A percentile compares a stretch with the other conserved stretches of the same genome.
phyloP scores from a whole-genome alignment of 2,113 vertebrate genomes.

The Tinamus guttatus region DNA sequence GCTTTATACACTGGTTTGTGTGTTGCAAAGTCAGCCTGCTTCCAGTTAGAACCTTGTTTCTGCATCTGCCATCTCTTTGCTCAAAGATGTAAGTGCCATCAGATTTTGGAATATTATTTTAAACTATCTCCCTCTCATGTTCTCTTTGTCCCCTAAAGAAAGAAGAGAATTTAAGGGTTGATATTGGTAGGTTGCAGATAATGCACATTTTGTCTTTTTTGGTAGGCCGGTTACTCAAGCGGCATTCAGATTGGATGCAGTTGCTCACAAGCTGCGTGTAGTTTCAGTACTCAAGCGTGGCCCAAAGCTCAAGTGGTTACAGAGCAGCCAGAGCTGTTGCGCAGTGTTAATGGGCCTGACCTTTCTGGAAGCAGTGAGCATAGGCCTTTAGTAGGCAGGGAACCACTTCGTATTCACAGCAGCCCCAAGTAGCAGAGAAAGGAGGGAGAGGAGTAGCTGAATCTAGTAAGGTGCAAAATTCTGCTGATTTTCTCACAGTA shows the following conservation, averaged over 20 bases:
- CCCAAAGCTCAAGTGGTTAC: background rate
- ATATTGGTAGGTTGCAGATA: background rate
- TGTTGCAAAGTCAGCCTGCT: background rate
- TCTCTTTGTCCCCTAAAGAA: background rate
- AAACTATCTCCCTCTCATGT: background rate
- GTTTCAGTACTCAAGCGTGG: background rate
- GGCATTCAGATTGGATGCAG: background rate
- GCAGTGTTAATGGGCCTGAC: background rate
- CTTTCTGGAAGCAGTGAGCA: background rate
- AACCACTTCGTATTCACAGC: background rate
- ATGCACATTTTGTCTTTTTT: background rate
- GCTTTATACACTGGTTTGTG: background rate
- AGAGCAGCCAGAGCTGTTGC: background rate
- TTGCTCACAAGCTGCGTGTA: background rate
- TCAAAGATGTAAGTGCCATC: background rate
- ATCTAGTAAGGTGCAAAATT: background rate
- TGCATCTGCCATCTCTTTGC: background rate
- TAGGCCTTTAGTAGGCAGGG: accelerated
- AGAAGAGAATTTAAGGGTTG: background rate
- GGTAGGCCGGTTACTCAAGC: background rate
- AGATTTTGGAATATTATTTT: background rate
- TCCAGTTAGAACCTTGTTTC: background rate
- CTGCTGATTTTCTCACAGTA: background rate
- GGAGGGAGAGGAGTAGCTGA: background rate
- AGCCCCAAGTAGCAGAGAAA: background rate